A percentile compares a stretch with the other conserved stretches of the same genome.
phyloP scores from a whole-genome alignment of 2,113 vertebrate genomes.

The Hyperopisus bebe region DNA sequence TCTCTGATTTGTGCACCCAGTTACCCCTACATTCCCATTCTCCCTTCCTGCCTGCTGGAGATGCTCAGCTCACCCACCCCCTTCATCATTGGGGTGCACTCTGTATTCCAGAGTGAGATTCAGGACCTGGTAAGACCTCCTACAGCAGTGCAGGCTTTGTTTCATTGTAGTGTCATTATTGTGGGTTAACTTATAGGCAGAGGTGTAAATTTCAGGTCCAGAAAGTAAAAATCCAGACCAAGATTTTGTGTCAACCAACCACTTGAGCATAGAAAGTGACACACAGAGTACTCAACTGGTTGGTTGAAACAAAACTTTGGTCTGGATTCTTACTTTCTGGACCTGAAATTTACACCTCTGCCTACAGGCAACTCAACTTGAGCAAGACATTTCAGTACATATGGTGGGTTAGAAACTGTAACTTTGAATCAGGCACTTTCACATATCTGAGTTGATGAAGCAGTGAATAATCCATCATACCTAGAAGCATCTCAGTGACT shows the following conservation, averaged over 20 bases:
- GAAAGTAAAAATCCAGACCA: neutral
- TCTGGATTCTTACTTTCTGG: neutral
- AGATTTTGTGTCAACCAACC: neutral
- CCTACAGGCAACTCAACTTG: neutral
- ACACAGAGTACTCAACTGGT: neutral
- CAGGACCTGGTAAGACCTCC: conserved; percentile 82
- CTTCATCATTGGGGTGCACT: conserved; percentile 97
- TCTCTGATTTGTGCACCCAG: conserved; percentile 48
- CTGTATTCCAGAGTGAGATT: conserved; percentile 86
- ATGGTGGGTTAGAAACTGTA: neutral
- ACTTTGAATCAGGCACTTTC: neutral
- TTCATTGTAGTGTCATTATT: neutral
- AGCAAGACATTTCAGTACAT: neutral
- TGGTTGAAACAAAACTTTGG: neutral
- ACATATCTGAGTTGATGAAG: neutral
- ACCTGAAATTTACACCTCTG: neutral
- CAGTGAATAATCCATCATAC: neutral
- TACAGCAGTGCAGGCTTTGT: neutral
- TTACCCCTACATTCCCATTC: conserved; percentile 96
- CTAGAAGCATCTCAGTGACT: neutral
- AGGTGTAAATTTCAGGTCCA: neutral
- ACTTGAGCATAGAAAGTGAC: neutral
- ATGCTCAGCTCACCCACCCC: conserved; percentile 96
- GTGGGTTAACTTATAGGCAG: neutral
- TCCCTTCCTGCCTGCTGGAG: conserved; percentile 88